Evolutionary conservation across 2,888 invertebrate genomes (phyloP), one percentile per base, ranked within the genome.

Genomic region (Drosophila colorata): DNA sequence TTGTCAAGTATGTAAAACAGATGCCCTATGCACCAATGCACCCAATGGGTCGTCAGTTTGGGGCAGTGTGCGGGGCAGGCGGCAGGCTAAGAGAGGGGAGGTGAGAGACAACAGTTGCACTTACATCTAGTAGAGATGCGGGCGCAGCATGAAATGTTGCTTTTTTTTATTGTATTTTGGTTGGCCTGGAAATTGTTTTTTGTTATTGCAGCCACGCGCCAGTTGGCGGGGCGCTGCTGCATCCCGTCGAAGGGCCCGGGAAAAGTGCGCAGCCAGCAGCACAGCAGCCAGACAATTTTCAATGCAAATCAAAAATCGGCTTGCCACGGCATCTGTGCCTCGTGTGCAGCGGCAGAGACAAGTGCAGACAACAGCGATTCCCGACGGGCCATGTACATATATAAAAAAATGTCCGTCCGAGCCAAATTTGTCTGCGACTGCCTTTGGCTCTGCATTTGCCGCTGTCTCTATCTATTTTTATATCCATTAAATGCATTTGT

Each of bases 1-100:
- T 85, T 85, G 85, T 87, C 87, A 85, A 87, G 87, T 82, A 85
- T 87, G 79, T 82, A 85, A 87, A 87, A 82, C 83, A 87, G 87
- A 87, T 84, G 84, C 82, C 78, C 80, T 57, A 23, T 67, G 74
- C 69, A 61, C 65, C 69, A 35, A 41, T 41, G 71, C 14, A 71
- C 58, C 67, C 69, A 57, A 35, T 56, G 78, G 69, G 51, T 53
- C 58, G 38, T 14, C 11, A 8, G 48, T 4, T 11, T 18, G 11
- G 11, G 18, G 28, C 6, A 11, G 38, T n/a, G 20, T 28, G 4
- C 6, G 1, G 4, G 13, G 2, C 8, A 23, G 13, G n/a, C n/a
- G n/a, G n/a, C n/a, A n/a, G n/a, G 1, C 23, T 3, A 18, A 28
- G 8, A 38, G 7, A 7, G 2, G 23, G n/a, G 31, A 33, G 8